Evolutionary conservation across 2,797 vertebrate species (phyloP), one percentile per base, ranked within the genome.

Genomic region (Myotis daubentonii): DNA sequence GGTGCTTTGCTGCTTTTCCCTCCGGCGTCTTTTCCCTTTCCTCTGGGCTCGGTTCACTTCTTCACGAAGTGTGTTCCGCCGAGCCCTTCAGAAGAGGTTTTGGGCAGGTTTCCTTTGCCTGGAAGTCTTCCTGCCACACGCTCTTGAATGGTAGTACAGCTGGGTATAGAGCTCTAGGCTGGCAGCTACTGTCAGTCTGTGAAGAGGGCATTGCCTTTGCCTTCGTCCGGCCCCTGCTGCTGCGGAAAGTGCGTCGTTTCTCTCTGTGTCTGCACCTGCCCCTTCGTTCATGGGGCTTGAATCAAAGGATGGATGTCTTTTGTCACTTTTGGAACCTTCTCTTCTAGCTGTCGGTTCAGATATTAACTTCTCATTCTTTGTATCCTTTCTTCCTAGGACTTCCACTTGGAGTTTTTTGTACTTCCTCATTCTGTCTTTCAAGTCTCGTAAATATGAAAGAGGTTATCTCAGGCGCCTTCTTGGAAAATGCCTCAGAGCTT

Each of bases 131-230:
- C 0, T 11, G 47, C 44, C 49, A n/a, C 41, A 19, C 30, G 71
- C 62, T 70, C 51, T 30, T 15, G 55, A 49, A 6, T 9, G 25
- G 25, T 22, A 5, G 66, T 17, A 1, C n/a, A 2, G n/a, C 25
- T n/a, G 75, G 47, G 22, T 8, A 9, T 6, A 12, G 62, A 20
- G 2, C 8, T 33, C 12, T 17, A 1, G n/a, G n/a, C 5, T 7
- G 66, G 51, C 28, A 4, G 19, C 38, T 10, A n/a, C 22, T 4
- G 10, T 74, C 25, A 5, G 23, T 8, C 80, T 3, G 1, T 57
- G 74, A 28, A 22, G 33, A 10, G 44, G 44, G 28, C 2, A 2
- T 5, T 2, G 4, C 23, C 0, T 7, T 5, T 41, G n/a, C 28
- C 82, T 57, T 20, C 41, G 55, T 62, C 51, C 11, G 33, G 41